Base-by-base conservation (phyloP, 2,113 vertebrate species). In the Rallus limicola region DNA sequence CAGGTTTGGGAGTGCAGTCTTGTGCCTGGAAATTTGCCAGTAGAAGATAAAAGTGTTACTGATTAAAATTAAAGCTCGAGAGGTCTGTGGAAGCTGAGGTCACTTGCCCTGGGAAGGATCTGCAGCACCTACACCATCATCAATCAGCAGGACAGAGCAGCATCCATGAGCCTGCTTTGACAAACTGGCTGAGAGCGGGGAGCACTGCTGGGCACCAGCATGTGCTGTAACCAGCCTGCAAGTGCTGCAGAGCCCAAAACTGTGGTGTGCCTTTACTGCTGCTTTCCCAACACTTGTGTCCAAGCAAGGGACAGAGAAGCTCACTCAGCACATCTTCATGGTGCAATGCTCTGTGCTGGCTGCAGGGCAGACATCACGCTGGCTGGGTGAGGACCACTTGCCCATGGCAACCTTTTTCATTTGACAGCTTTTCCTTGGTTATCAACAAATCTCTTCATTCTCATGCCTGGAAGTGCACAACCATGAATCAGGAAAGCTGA, bases 351-450 rank as follows among this genome's bases (percentile, higher is more conserved):
- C 52, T 19, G 33, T 42, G 38, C 52, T 60, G 34, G 52, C 48
- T 38, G 31, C 33, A 50, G 7, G 9, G 52, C 63, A 75, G 62
- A 20, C 25, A 70, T 21, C 11, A 16, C 0, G 1, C 38, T 1
- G 11, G 53, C 70, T 52, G 48, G 21, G 24, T 4, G 6, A 85
- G 16, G 62, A 42, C 3, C 0, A 0, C 56, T 82, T 40, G 46
- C 56, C 33, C 78, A 53, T 6, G 16, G 20, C 31, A 64, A 26
- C 56, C 36, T 69, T 71, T 85, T 44, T 69, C 65, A 31, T 38
- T 78, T 33, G 48, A 42, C 84, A 58, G 40, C n/a, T 85, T 25
- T 65, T 11, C 65, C 74, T 53, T 31, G 44, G 28, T 82, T 64
- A 40, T 72, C 74, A 75, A 14, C 44, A 69, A 56, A 86, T 72